Conservation (phyloP, 2,113 vertebrate genomes). For the Sigmodon hispidus region DNA sequence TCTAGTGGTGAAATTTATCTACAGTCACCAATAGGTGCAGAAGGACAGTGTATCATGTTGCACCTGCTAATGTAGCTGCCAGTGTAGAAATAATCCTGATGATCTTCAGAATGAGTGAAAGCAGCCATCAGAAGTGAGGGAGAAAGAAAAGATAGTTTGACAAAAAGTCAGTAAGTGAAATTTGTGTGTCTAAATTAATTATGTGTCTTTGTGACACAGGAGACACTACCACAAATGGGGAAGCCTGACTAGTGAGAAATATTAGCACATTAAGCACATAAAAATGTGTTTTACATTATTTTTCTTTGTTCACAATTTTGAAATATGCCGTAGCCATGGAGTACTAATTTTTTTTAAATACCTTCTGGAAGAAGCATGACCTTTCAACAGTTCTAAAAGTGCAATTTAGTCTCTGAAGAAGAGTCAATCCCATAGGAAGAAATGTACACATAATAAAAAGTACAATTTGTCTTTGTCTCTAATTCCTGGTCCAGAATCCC, state of each 20-base stretch:
- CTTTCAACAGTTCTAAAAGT: constrained; percentile 14
- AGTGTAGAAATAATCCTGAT: neutral
- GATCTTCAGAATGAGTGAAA: neutral
- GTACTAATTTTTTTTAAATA: neutral
- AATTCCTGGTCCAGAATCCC: constrained; percentile 7
- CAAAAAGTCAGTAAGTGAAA: neutral
- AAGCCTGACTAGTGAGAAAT: neutral
- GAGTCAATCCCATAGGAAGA: neutral
- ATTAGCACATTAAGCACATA: neutral
- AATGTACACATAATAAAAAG: neutral
- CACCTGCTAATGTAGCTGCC: neutral
- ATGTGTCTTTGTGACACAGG: neutral
- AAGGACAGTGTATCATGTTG: neutral
- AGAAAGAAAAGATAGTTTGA: neutral
- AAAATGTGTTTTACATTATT: neutral
- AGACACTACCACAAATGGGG: neutral
- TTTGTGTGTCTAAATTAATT: neutral
- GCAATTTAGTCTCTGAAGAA: constrained; percentile 12
- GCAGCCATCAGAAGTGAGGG: neutral
- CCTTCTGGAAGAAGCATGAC: neutral
- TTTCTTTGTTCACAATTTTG: constrained; percentile 14
- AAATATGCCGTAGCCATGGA: neutral
- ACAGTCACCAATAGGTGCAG: neutral
- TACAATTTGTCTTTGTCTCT: neutral
- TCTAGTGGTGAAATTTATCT: neutral